phyloP scores from a whole-genome alignment of 2,888 invertebrate species.

The Elgonia sp. region DNA sequence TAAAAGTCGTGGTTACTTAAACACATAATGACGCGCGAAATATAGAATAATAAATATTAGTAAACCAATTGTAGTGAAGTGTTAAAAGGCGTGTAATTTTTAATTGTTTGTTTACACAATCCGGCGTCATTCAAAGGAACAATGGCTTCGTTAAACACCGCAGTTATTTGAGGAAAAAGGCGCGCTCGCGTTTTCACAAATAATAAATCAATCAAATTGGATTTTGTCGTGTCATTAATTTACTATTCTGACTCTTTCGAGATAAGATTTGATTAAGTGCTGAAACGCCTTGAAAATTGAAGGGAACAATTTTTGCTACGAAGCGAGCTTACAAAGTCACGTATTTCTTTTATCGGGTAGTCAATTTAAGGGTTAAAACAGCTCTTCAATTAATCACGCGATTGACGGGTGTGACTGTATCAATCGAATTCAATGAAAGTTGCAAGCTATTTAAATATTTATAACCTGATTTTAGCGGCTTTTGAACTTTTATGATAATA shows the following conservation, averaged over 20 bases:
- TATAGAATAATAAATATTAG: too few species aligned
- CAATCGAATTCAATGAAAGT: conserved; percentile 45
- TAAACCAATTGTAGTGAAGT: background rate
- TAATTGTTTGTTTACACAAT: background rate
- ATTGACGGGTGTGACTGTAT: conserved; percentile 55
- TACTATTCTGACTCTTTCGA: conserved; percentile 47
- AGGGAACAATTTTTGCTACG: conserved; percentile 52
- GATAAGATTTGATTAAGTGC: conserved; percentile 69
- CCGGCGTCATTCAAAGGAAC: background rate
- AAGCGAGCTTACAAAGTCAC: conserved; percentile 60
- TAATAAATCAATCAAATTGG: conserved; percentile 62
- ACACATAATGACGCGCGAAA: too few species aligned
- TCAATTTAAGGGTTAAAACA: conserved; percentile 66
- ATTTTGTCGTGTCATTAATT: conserved; percentile 58
- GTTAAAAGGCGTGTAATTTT: background rate
- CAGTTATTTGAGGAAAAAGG: conserved; percentile 12
- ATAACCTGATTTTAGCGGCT: conserved; percentile 24
- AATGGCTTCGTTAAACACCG: background rate
- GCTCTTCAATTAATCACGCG: conserved; percentile 66
- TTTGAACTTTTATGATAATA: background rate
- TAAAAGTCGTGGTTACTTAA: too few species aligned
- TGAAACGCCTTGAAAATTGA: conserved; percentile 64
- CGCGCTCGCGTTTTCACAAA: conserved; percentile 34
- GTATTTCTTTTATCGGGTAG: conserved; percentile 70
- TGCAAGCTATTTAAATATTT: conserved; percentile 36